These are phyloP conservation scores for Myopa testacea DNA, from an alignment of 2,888 invertebrate genomes.

Conservation along the genomic window DNA sequence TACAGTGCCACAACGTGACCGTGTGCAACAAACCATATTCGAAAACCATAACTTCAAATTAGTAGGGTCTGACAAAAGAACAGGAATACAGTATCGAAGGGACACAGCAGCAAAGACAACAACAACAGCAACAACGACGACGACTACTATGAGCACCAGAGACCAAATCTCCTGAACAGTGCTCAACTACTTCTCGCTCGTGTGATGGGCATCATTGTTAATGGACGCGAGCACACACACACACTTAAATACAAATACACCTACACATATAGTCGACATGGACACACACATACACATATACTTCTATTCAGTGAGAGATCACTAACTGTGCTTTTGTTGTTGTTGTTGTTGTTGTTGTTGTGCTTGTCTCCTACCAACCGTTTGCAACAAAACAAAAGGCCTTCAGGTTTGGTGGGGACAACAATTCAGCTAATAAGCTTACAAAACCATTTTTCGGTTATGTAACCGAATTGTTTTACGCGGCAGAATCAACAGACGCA, in stretches of 20 bases:
- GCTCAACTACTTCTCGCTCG: background rate
- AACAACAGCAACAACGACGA: background rate
- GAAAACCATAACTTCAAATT: slow-evolving; percentile 46
- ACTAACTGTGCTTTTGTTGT: background rate
- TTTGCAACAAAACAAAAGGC: background rate
- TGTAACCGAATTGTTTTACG: slow-evolving; percentile 48
- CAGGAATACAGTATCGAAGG: background rate
- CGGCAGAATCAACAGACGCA: slow-evolving; percentile 5
- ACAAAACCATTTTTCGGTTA: slow-evolving; percentile 61
- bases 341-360: slow-evolving; percentile 27
- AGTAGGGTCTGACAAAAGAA: background rate
- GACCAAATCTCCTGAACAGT: no score
- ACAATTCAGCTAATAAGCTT: slow-evolving; percentile 59
- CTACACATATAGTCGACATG: background rate
- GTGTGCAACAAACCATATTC: slow-evolving; percentile 46
- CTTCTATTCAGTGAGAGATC: background rate
- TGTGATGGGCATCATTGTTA: background rate
- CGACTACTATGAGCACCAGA: no score
- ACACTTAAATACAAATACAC: background rate
- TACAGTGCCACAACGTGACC: slow-evolving; percentile 28
- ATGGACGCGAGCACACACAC: slow-evolving; percentile 17
- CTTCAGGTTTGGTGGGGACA: background rate
- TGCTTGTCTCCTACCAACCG: background rate
- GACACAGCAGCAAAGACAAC: slow-evolving; percentile 4
- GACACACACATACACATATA: background rate